Percentiles rank a stretch among this genome's conserved stretches.
Evolutionary conservation across 2,797 vertebrate genomes (phyloP).

Genomic region (Mastacembelus armatus): DNA sequence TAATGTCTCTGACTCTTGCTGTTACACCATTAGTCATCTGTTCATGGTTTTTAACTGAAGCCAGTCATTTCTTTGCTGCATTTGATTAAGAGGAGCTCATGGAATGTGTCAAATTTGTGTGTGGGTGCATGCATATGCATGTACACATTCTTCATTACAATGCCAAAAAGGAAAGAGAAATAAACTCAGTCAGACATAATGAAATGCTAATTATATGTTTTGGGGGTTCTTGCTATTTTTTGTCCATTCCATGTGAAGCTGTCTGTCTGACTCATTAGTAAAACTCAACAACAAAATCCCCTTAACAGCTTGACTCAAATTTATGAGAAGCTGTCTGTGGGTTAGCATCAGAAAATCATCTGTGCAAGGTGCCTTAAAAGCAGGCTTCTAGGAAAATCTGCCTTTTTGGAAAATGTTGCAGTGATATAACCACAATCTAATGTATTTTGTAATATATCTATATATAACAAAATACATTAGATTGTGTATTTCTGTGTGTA

Average conservation of each 20-base stretch:
- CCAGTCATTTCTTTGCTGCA: constrained; percentile 53
- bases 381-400: constrained; percentile 14
- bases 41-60: constrained; percentile 62
- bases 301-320: constrained; percentile 43
- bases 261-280: constrained; percentile 55
- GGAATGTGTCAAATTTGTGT: constrained; percentile 49
- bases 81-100: constrained; percentile 63
- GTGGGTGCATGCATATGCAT: constrained; percentile 55
- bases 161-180: constrained; percentile 44
- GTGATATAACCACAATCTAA: no score
- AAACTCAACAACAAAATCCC: constrained; percentile 55
- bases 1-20: constrained; percentile 70
- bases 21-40: constrained; percentile 72
- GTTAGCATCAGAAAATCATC: constrained; percentile 45
- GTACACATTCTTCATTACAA: constrained; percentile 50
- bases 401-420: not conserved
- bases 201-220: constrained; percentile 68
- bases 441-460: no score
- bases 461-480: no score
- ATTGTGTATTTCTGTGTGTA: no score
- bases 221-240: constrained; percentile 39
- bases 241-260: constrained; percentile 44
- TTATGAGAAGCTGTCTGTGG: constrained; percentile 16
- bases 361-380: constrained; percentile 16
- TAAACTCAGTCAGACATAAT: constrained; percentile 50